Conservation (phyloP, 2,888 invertebrate genomes). For the Anoplius nigerrimus region DNA sequence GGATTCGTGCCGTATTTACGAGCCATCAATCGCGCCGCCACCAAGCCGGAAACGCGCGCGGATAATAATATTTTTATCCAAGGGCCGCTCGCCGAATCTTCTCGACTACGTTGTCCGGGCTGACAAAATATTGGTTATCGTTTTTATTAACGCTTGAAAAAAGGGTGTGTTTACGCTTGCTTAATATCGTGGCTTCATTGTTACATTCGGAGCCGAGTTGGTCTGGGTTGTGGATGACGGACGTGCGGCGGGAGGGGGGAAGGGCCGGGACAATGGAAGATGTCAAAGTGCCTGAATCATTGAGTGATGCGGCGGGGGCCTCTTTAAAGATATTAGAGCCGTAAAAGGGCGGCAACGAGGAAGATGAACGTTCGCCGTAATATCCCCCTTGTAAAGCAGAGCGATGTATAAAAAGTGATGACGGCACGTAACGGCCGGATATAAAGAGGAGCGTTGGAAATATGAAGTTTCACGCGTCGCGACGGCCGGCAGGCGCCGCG, state of each 20-base stretch:
- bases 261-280: neutral
- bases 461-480: slow-evolving; percentile 15
- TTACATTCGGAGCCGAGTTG: too few relatives aligned
- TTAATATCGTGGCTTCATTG: too few relatives aligned
- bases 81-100: neutral
- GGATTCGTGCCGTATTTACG: neutral
- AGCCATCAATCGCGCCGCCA: neutral
- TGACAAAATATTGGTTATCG: too few relatives aligned
- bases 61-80: too few relatives aligned
- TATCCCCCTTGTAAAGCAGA: slow-evolving; percentile 22
- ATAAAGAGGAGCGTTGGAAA: slow-evolving; percentile 13
- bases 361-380: slow-evolving; percentile 17
- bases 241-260: too few relatives aligned
- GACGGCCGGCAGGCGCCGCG: neutral
- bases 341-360: slow-evolving; percentile 36
- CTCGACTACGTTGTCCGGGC: too few relatives aligned
- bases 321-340: slow-evolving; percentile 22
- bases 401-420: slow-evolving; percentile 17
- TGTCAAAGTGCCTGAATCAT: slow-evolving; percentile 1
- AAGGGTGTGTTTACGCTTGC: too few relatives aligned
- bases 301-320: slow-evolving; percentile 7
- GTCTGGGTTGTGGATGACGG: too few relatives aligned
- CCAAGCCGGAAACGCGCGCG: neutral
- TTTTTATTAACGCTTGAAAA: too few relatives aligned
- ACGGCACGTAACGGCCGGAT: slow-evolving; percentile 3